phyloP scores from a whole-genome alignment of 2,888 invertebrate genomes.

The Ephialtes manifestator region DNA sequence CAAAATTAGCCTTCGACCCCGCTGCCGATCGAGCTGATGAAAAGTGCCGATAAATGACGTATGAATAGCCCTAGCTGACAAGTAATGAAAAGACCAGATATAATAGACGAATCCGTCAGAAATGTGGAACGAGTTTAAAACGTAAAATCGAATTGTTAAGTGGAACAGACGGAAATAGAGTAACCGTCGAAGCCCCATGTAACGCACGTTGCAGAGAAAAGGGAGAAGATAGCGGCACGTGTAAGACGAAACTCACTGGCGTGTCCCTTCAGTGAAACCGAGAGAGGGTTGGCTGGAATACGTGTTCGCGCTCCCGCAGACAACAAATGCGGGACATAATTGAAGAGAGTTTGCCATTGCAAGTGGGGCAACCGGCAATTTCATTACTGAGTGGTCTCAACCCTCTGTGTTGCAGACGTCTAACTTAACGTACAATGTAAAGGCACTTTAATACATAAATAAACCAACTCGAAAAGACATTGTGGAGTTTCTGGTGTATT shows the following conservation, averaged over 20 bases:
- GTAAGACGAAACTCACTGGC: slow-evolving; percentile 14
- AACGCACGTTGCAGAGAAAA: background rate
- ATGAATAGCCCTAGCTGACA: background rate
- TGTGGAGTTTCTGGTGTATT: background rate
- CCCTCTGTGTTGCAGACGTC: background rate
- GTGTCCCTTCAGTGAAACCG: background rate
- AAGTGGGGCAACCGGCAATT: slow-evolving; percentile 42
- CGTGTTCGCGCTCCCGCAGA: slow-evolving; percentile 1
- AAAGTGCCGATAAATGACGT: background rate
- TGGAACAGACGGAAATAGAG: slow-evolving; percentile 27
- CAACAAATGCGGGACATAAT: slow-evolving; percentile 26
- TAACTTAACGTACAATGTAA: background rate
- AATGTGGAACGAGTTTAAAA: slow-evolving; percentile 32
- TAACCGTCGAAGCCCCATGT: background rate
- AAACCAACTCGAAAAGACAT: slow-evolving; percentile 19
- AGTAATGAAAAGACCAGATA: background rate
- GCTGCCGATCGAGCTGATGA: background rate
- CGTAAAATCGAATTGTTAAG: slow-evolving; percentile 29
- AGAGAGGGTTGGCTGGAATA: slow-evolving; percentile 20
- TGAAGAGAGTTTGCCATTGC: slow-evolving; percentile 40
- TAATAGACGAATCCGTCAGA: background rate
- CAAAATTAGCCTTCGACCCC: background rate
- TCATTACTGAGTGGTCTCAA: slow-evolving; percentile 23
- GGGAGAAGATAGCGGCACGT: background rate
- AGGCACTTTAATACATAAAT: slow-evolving; percentile 39